phyloP scores from a whole-genome alignment of 2,113 vertebrate species.

The Dolichallabes microphthalmus region DNA sequence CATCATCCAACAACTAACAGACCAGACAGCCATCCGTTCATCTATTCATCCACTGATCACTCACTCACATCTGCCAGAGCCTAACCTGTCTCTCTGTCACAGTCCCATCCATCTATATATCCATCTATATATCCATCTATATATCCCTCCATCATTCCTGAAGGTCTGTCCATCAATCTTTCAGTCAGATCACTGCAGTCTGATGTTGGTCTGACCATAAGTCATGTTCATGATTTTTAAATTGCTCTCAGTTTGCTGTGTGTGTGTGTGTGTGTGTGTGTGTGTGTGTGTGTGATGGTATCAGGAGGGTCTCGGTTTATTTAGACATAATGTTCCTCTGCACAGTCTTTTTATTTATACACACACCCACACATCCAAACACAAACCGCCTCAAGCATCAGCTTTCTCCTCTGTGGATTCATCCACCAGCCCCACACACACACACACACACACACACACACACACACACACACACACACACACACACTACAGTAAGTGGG shows the following conservation, averaged over 20 bases:
- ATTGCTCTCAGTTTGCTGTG: not conserved
- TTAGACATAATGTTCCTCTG: conserved; percentile 6
- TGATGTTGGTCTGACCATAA: not conserved
- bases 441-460: not conserved
- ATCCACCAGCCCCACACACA: not conserved
- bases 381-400: not conserved
- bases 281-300: not conserved
- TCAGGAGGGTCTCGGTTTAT: not conserved
- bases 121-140: too few species aligned
- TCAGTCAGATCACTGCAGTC: not conserved
- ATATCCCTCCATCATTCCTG: too few species aligned
- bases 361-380: not conserved
- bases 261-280: not conserved
- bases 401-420: not conserved
- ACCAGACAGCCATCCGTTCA: too few species aligned
- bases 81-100: not conserved
- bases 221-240: not conserved
- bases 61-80: not conserved
- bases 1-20: too few species aligned
- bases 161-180: not conserved
- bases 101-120: not conserved
- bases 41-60: not conserved
- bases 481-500: not conserved
- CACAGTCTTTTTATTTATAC: conserved; percentile 7
- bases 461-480: conserved; percentile 10